Percentiles rank a stretch among this genome's conserved stretches.
Evolutionary conservation across 30 jellyfish, hydroid and myxozoan species (phyloP).

Genomic region (Chrysaora quinquecirrha): DNA sequence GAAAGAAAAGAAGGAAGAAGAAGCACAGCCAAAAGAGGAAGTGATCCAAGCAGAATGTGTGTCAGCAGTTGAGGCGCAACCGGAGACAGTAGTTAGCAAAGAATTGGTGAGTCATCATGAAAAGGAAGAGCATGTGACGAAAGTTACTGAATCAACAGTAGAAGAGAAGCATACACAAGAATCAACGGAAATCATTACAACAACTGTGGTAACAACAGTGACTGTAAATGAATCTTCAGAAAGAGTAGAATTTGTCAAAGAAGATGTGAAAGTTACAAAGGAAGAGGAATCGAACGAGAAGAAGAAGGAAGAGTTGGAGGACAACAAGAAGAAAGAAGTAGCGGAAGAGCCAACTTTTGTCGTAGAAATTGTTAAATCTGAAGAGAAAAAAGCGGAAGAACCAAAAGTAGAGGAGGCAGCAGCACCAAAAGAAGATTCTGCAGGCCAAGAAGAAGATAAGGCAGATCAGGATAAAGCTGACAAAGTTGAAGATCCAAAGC

Average conservation of each 20-base stretch:
- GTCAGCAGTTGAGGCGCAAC: background rate
- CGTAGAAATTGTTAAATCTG: too few relatives aligned
- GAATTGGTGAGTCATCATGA: background rate
- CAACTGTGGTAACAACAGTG: background rate
- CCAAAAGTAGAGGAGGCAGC: too few relatives aligned
- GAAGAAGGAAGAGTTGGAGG: background rate
- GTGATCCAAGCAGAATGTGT: background rate
- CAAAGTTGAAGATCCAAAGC: background rate
- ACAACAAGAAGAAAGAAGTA: too few relatives aligned
- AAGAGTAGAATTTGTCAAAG: slow-evolving; percentile 12
- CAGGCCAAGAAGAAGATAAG: background rate
- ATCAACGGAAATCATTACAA: too few relatives aligned
- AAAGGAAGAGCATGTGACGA: background rate
- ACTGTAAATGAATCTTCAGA: background rate
- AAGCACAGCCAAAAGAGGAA: background rate
- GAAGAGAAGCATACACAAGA: too few relatives aligned
- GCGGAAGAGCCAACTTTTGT: too few relatives aligned
- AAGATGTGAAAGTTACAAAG: background rate
- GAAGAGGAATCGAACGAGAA: slow-evolving; percentile 1
- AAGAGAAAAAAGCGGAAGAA: too few relatives aligned
- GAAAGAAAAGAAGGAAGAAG: background rate
- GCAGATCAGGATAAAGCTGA: background rate
- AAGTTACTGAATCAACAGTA: background rate
- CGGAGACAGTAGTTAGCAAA: background rate
- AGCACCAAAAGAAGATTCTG: background rate